Evolutionary conservation across 2,113 vertebrate genomes (phyloP).

Genomic region (Hassar affinis): DNA sequence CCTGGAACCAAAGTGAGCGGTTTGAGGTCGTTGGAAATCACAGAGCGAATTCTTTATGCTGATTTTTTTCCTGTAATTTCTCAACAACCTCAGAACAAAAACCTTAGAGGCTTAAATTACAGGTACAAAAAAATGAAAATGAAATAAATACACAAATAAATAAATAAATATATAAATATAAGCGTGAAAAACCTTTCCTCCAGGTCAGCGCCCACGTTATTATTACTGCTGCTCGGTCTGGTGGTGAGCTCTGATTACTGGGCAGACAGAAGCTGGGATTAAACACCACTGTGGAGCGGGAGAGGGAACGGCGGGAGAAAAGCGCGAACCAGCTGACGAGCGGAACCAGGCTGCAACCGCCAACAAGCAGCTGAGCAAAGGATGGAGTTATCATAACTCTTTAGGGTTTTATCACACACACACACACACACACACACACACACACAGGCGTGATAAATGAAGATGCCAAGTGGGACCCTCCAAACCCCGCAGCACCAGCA

Average conservation of each 20-base stretch:
- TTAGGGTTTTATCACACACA: conserved; percentile 40
- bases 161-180: conserved; percentile 30
- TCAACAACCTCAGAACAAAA: neutral
- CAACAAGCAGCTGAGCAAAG: conserved; percentile 2
- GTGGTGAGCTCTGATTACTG: neutral
- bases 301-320: no score
- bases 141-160: conserved; percentile 16
- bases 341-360: neutral
- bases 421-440: conserved; percentile 12
- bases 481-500: neutral
- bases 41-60: neutral
- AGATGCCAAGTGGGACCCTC: neutral
- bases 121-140: neutral
- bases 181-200: conserved; percentile 47
- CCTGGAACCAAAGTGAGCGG: neutral
- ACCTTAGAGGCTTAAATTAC: neutral
- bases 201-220: conserved; percentile 49
- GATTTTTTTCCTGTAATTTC: neutral
- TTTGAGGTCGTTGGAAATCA: conserved; percentile 16
- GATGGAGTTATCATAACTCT: conserved; percentile 31
- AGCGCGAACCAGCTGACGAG: neutral
- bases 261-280: conserved; percentile 45
- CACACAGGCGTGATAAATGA: neutral
- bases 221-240: conserved; percentile 23
- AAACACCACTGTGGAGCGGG: conserved; percentile 1